A percentile compares a stretch with the other conserved stretches of the same genome.
Evolutionary conservation across 2,888 invertebrate genomes (phyloP).

Genomic region (Drosophila koepferae): DNA sequence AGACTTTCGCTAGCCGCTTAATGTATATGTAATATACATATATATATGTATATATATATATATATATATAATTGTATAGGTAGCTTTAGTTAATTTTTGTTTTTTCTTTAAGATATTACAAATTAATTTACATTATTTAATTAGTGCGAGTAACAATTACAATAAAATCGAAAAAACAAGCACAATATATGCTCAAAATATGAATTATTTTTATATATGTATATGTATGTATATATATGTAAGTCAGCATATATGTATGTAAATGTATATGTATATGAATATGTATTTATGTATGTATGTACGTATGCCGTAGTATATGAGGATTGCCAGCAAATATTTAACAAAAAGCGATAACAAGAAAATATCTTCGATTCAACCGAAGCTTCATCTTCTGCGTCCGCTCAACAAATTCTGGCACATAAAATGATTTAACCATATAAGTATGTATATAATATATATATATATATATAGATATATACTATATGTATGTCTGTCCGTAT

Average conservation of each 20-base stretch:
- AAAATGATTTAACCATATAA: constrained; percentile 35
- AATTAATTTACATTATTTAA: constrained; percentile 67
- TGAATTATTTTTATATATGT: constrained; percentile 43
- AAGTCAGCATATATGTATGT: too few relatives aligned
- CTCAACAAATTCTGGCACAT: constrained; percentile 49
- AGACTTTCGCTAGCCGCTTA: constrained; percentile 45
- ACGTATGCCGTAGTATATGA: constrained; percentile 28
- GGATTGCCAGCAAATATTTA: constrained; percentile 45
- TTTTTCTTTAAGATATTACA: constrained; percentile 49
- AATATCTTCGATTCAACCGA: constrained; percentile 47
- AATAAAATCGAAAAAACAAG: constrained; percentile 73
- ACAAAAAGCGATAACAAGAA: constrained; percentile 62
- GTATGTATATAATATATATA: neutral
- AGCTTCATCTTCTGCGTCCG: constrained; percentile 21
- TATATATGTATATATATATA: constrained; percentile 21
- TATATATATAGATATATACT: constrained; percentile 1
- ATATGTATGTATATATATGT: constrained; percentile 33
- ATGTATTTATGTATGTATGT: constrained; percentile 33
- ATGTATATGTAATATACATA: constrained; percentile 14
- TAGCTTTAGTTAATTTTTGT: constrained; percentile 51
- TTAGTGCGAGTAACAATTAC: constrained; percentile 78
- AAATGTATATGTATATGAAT: constrained; percentile 11
- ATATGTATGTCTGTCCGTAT: neutral
- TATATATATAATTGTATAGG: constrained; percentile 58
- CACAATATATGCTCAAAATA: constrained; percentile 65